Evolutionary conservation across 2,888 invertebrate genomes (phyloP).

Genomic region (Clanis bilineata): DNA sequence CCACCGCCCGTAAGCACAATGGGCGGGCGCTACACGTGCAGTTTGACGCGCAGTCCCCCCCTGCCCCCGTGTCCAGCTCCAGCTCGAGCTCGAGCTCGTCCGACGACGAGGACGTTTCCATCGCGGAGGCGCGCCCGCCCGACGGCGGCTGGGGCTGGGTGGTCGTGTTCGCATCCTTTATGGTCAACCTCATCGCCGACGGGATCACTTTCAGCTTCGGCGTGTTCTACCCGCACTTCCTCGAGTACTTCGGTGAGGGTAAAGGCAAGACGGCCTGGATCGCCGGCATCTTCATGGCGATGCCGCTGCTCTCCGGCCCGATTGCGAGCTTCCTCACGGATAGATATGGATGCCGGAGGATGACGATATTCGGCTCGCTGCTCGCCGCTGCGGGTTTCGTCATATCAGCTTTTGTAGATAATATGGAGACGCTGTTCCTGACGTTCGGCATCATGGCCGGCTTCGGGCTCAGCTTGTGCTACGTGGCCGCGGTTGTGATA

Average conservation of each 20-base stretch:
- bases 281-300: conserved; percentile 94
- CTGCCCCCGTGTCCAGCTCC: conserved; percentile 64
- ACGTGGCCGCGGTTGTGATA: conserved; percentile 94
- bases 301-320: conserved; percentile 93
- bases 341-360: conserved; percentile 90
- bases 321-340: conserved; percentile 92
- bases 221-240: conserved; percentile 92
- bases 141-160: conserved; percentile 98
- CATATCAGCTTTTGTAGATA: conserved; percentile 87
- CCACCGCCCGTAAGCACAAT: conserved; percentile 47
- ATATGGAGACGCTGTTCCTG: conserved; percentile 89
- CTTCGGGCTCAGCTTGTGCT: conserved; percentile 92
- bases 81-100: conserved; percentile 81
- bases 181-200: conserved; percentile 95
- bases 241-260: conserved; percentile 91
- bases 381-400: conserved; percentile 90
- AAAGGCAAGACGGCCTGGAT: conserved; percentile 95
- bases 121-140: conserved; percentile 87
- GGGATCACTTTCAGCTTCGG: conserved; percentile 97
- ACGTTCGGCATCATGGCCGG: conserved; percentile 93
- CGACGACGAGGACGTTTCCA: conserved; percentile 83
- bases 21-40: conserved; percentile 81
- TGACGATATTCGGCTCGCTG: conserved; percentile 90
- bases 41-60: conserved; percentile 79
- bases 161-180: conserved; percentile 92